Evolutionary conservation across 2,797 vertebrate species (phyloP).

Genomic region (Leucoraja ocellata): DNA sequence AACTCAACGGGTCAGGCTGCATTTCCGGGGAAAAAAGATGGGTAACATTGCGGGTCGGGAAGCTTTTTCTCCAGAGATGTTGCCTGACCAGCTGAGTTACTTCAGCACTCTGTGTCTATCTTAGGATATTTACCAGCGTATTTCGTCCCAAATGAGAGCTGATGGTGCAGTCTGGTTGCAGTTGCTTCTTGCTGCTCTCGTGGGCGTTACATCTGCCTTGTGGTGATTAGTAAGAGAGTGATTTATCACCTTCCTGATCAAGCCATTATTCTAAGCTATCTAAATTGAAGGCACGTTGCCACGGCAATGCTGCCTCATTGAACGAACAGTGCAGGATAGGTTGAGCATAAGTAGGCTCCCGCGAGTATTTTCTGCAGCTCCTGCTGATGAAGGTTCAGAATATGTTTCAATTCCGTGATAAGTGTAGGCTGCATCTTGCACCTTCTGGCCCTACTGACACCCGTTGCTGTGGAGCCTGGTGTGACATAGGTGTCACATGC

Average conservation of each 20-base stretch:
- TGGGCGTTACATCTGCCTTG: neutral
- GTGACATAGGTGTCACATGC: too few species aligned
- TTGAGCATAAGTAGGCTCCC: neutral
- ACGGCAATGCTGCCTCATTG: neutral
- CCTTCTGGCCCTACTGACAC: neutral
- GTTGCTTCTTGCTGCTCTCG: neutral
- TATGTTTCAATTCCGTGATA: neutral
- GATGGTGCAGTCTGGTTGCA: neutral
- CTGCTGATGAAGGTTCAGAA: neutral
- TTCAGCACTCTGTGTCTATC: too few species aligned
- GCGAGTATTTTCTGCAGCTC: neutral
- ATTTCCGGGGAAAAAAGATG: too few species aligned
- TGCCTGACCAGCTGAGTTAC: too few species aligned
- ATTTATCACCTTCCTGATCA: slow-evolving; percentile 17
- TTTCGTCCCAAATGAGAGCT: neutral
- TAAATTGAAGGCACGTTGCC: neutral
- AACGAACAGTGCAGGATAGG: neutral
- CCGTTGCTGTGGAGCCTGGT: neutral
- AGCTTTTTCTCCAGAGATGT: too few species aligned
- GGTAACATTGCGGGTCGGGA: too few species aligned
- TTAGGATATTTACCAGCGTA: too few species aligned
- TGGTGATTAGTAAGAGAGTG: neutral
- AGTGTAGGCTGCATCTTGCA: neutral
- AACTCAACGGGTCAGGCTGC: too few species aligned
- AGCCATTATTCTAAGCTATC: slow-evolving; percentile 15